Evolutionary conservation across 2,888 invertebrate genomes (phyloP).

Genomic region (Cantharis nigra): DNA sequence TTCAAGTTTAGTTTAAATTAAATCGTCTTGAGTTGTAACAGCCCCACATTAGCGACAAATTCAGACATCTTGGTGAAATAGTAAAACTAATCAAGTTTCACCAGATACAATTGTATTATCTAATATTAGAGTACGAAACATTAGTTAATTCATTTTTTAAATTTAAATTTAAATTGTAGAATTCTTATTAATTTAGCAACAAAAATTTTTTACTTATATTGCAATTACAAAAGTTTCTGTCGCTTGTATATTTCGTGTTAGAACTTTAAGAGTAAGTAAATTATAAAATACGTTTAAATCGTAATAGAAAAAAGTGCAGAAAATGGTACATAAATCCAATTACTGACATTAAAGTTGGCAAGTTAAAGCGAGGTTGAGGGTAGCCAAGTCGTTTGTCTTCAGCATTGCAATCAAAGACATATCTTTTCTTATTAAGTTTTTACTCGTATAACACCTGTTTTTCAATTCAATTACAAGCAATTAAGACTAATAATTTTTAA

Average conservation of each 20-base stretch:
- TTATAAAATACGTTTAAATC: neutral
- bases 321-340: neutral
- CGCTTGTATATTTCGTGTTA: neutral
- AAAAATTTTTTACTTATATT: neutral
- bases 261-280: neutral
- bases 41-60: neutral
- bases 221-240: neutral
- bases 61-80: neutral
- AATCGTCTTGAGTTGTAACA: neutral
- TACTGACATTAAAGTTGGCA: conserved; percentile 14
- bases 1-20: neutral
- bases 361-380: conserved; percentile 23
- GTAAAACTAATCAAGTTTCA: neutral
- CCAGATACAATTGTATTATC: neutral
- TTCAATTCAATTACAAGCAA: neutral
- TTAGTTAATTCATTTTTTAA: neutral
- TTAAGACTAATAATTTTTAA: neutral
- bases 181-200: neutral
- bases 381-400: conserved; percentile 29
- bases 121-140: neutral
- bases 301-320: neutral
- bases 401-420: conserved; percentile 33
- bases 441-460: neutral
- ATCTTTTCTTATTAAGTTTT: conserved; percentile 26
- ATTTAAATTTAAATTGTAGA: neutral